phyloP scores from a whole-genome alignment of 2,888 invertebrate genomes.

The Eupithecia dodoneata region DNA sequence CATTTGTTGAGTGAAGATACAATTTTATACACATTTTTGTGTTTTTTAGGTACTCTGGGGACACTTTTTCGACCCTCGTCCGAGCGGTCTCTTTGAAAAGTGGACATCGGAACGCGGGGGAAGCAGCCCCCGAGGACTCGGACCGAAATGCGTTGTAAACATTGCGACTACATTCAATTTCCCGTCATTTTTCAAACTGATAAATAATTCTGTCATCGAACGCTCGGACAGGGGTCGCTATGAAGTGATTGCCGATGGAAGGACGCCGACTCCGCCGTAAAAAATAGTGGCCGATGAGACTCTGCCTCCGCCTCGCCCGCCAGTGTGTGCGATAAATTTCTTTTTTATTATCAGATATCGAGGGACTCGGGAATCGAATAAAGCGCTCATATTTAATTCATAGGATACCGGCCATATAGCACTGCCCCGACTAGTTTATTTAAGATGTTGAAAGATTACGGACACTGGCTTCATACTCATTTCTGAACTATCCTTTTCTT shows the following conservation, averaged over 20 bases:
- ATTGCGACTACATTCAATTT: conserved; percentile 85
- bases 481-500: conserved; percentile 57
- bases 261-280: conserved; percentile 70
- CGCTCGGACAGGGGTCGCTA: conserved; percentile 83
- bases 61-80: conserved; percentile 85
- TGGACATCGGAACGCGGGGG: conserved; percentile 85
- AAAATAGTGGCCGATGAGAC: conserved; percentile 80
- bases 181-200: conserved; percentile 86
- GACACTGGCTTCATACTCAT: conserved; percentile 63
- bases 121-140: conserved; percentile 82
- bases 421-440: conserved; percentile 82
- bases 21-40: conserved; percentile 78
- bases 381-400: conserved; percentile 85
- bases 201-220: conserved; percentile 85
- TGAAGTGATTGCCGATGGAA: conserved; percentile 84
- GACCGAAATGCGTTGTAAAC: conserved; percentile 85
- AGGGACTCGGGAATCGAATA: conserved; percentile 84
- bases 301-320: conserved; percentile 54
- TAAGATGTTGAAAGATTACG: conserved; percentile 81
- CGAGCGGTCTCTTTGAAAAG: conserved; percentile 84
- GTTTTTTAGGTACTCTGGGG: conserved; percentile 77
- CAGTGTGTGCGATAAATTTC: conserved; percentile 82
- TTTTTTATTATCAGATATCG: conserved; percentile 85
- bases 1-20: conserved; percentile 76
- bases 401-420: conserved; percentile 83